A percentile compares a stretch with the other conserved stretches of the same genome.
phyloP scores from a whole-genome alignment of 2,113 vertebrate genomes.

The Numida meleagris region DNA sequence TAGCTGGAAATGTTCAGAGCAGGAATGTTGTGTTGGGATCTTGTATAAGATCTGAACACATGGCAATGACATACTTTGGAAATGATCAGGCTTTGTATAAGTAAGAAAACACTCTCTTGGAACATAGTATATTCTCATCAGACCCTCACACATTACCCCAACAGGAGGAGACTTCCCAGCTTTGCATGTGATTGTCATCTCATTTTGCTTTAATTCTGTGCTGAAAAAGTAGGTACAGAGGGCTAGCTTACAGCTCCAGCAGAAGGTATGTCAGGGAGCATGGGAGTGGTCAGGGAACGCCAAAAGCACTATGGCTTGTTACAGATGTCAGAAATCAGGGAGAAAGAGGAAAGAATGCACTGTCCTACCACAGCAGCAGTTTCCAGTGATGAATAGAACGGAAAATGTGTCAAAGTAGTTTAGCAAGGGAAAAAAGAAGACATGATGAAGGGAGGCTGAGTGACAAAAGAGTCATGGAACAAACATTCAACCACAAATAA shows the following conservation, averaged over 20 bases:
- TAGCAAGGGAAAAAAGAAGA: not conserved
- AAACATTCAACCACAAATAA: conserved; percentile 67
- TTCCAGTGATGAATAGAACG: not conserved
- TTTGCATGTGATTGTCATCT: not conserved
- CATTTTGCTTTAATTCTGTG: not conserved
- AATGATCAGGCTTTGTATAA: not conserved
- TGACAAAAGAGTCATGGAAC: conserved; percentile 53
- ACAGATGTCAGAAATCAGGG: not conserved
- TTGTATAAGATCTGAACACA: not conserved
- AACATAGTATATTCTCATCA: not conserved
- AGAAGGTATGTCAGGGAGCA: not conserved
- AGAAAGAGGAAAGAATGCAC: conserved; percentile 17
- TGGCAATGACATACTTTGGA: not conserved
- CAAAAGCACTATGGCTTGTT: not conserved
- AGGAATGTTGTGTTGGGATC: not conserved
- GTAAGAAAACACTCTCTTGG: not conserved
- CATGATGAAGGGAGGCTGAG: not conserved
- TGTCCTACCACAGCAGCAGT: conserved; percentile 17
- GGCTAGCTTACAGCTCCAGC: fast-evolving
- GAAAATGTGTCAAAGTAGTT: conserved; percentile 34
- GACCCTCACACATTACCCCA: not conserved
- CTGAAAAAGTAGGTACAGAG: not conserved
- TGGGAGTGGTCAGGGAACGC: not conserved
- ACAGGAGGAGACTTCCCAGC: not conserved
- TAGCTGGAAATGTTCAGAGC: not conserved